phyloP scores from a whole-genome alignment of 2,797 vertebrate genomes.

The Sandelia bainsii region DNA sequence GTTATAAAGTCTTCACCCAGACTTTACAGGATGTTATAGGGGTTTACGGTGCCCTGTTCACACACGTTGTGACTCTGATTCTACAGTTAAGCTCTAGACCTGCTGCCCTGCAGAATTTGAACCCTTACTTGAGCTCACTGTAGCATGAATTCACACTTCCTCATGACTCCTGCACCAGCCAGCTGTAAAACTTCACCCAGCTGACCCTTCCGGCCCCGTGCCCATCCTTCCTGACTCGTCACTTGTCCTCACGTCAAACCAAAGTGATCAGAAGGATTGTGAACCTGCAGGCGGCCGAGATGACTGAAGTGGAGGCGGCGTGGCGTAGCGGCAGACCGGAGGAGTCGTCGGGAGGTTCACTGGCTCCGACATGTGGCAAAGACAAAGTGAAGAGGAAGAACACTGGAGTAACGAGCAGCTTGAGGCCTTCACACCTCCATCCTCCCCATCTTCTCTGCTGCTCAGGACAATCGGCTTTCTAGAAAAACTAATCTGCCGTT shows the following conservation, averaged over 20 bases:
- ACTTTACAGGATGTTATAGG: too few relatives aligned
- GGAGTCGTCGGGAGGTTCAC: slow-evolving; percentile 7
- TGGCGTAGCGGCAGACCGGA: background rate
- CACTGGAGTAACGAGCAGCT: slow-evolving; percentile 51
- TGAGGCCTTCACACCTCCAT: slow-evolving; percentile 29
- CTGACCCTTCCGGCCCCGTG: background rate
- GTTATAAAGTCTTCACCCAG: too few relatives aligned
- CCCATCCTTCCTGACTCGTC: background rate
- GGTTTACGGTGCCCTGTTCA: too few relatives aligned
- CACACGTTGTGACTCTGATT: background rate
- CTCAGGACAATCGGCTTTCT: background rate
- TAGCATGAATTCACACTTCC: slow-evolving; percentile 15
- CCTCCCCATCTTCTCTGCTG: slow-evolving; percentile 5
- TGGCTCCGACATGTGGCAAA: slow-evolving; percentile 21
- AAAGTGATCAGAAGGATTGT: slow-evolving; percentile 3
- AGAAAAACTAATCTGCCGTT: background rate
- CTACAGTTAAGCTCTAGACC: too few relatives aligned
- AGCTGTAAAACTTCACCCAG: background rate
- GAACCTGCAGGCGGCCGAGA: background rate
- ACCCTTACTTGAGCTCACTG: background rate
- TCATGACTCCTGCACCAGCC: slow-evolving; percentile 9
- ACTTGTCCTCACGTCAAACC: slow-evolving; percentile 17
- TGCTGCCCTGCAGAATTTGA: slow-evolving; percentile 1
- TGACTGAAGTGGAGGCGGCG: slow-evolving; percentile 15
- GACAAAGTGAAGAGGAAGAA: slow-evolving; percentile 53